Conservation (phyloP, 2,888 invertebrate species). For the Dryobota labecula region DNA sequence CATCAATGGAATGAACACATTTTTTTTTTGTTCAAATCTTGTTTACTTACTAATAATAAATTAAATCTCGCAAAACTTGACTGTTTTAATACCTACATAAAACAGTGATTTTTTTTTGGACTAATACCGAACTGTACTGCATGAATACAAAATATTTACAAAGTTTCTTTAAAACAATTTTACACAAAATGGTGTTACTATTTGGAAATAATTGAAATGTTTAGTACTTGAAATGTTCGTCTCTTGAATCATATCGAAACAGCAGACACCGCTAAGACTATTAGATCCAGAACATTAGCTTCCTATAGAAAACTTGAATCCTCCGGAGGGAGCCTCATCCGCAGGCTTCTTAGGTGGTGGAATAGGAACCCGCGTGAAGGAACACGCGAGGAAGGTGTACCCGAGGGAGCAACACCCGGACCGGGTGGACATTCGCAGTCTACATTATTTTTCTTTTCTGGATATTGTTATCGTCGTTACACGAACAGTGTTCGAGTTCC, state of each 20-base stretch:
- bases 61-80: slow-evolving; percentile 1
- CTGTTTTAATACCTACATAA: slow-evolving; percentile 26
- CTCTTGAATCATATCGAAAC: slow-evolving; percentile 68
- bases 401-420: background rate
- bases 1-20: too few relatives aligned
- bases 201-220: background rate
- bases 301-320: slow-evolving; percentile 70
- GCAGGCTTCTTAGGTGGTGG: background rate
- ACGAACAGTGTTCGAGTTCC: background rate
- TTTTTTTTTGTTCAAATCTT: slow-evolving; percentile 26
- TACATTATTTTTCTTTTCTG: background rate
- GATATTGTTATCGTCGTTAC: background rate
- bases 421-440: background rate
- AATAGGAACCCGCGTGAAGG: background rate
- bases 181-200: background rate
- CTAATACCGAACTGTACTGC: background rate
- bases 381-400: background rate
- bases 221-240: slow-evolving; percentile 9
- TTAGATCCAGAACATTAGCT: slow-evolving; percentile 76
- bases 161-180: background rate
- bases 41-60: slow-evolving; percentile 29
- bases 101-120: background rate
- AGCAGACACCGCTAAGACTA: slow-evolving; percentile 74
- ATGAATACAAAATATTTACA: slow-evolving; percentile 6
- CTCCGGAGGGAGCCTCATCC: slow-evolving; percentile 56